These are phyloP conservation scores for Sipha flava DNA, from an alignment of 1,140 invertebrate genomes.

Conservation along the genomic window DNA sequence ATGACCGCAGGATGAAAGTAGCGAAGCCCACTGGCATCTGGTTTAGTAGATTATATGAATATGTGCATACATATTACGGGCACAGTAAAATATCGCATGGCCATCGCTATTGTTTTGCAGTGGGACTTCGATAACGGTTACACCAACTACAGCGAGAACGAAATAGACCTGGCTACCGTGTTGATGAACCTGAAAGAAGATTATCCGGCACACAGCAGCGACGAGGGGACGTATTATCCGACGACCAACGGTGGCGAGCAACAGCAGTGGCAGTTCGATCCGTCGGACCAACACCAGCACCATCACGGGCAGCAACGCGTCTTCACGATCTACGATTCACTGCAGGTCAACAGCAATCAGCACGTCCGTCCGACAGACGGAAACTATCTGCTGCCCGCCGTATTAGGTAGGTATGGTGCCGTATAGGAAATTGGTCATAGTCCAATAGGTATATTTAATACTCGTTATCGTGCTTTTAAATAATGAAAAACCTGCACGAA, in stretches of 20 bases:
- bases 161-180: constrained; percentile 9
- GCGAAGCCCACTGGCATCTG: too few species aligned
- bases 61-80: neutral
- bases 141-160: constrained; percentile 1
- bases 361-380: neutral
- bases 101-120: too few species aligned
- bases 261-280: neutral
- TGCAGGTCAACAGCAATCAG: neutral
- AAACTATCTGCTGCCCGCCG: neutral
- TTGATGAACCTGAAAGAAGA: constrained; percentile 19
- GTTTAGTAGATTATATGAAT: neutral
- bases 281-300: neutral
- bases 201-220: neutral
- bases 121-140: neutral
- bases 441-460: too few species aligned
- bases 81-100: too few species aligned
- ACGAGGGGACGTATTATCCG: neutral
- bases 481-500: too few species aligned
- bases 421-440: too few species aligned
- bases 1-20: too few species aligned
- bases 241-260: neutral
- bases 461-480: too few species aligned
- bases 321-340: too few species aligned
- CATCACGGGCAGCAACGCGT: neutral
- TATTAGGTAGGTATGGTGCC: constrained; percentile 13